Evolutionary conservation across 1,140 invertebrate species (phyloP), one percentile per base, ranked within the genome.

Genomic region (Dolichoris vasculosae): DNA sequence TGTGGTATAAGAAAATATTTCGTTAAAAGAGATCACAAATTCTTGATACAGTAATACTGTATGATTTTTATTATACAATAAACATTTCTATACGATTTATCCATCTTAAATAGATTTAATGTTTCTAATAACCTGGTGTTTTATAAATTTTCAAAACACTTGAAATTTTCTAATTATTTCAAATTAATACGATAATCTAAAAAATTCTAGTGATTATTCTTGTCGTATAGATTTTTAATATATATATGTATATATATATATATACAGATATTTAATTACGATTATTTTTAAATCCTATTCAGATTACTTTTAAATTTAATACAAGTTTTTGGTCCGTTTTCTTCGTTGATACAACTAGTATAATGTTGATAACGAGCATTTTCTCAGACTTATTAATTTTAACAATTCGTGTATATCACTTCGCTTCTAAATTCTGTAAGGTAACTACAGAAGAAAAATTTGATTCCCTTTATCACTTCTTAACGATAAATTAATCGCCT

Each of bases 371-470:
- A 76, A 81, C 35, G 35, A 76, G 30, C 71, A 76, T 78, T 77
- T 76, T 78, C 4, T 80, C 78, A 82, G 78, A 85, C 55, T 82
- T 78, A 78, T 26, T 78, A 86, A 86, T 86, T 85, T 86, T 86
- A 86, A 86, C 73, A 86, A 76, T 82, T 82, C 26, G 35, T 81
- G 76, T 64, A 59, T 85, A 82, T 78, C 69, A 82, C 51, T 82
- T 81, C 30, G 30, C n/a, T 77, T 81, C 35, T 86, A 86, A 76
- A 82, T 82, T 82, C 73, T 82, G 55, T 86, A 82, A 76, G 84
- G 79, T 86, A 82, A 86, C 79, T 77, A 82, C 80, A 86, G 75
- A 86, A 86, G 40, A 77, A 26, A 78, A 82, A 82, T 69, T 82
- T 69, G 46, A 51, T 77, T 82, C 40, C 23, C 69, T 55, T 78